Evolutionary conservation across 2,888 invertebrate species (phyloP).

Genomic region (Melieria omissa): DNA sequence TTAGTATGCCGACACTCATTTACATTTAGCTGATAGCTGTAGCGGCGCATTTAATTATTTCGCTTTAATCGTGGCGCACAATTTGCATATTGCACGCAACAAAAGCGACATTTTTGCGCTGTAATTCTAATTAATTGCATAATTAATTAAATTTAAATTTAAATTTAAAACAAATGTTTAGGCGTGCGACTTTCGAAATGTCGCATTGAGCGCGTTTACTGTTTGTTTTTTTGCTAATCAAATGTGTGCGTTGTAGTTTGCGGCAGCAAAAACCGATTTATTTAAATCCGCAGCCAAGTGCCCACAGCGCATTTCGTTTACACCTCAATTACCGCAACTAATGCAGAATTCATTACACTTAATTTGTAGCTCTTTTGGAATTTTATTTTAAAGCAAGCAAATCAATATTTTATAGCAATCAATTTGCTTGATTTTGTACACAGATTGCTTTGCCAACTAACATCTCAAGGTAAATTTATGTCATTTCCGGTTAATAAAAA

Average conservation of each 20-base stretch:
- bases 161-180: neutral
- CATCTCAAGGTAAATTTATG: too few species aligned
- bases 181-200: neutral
- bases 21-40: slow-evolving; percentile 1
- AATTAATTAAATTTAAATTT: neutral
- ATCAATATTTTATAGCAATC: too few species aligned
- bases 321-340: slow-evolving; percentile 1
- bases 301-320: neutral
- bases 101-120: neutral
- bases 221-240: neutral
- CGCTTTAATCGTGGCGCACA: neutral
- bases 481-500: too few species aligned
- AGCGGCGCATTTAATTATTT: neutral
- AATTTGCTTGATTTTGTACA: too few species aligned
- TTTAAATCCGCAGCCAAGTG: neutral
- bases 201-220: neutral
- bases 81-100: too few species aligned
- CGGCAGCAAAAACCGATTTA: too few species aligned
- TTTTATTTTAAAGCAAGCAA: too few species aligned
- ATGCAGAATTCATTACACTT: slow-evolving; percentile 3
- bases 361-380: neutral
- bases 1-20: neutral
- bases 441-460: too few species aligned
- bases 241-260: too few species aligned
- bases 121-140: neutral